Evolutionary conservation across 2,888 invertebrate genomes (phyloP).

Genomic region (Dioctria rufipes): DNA sequence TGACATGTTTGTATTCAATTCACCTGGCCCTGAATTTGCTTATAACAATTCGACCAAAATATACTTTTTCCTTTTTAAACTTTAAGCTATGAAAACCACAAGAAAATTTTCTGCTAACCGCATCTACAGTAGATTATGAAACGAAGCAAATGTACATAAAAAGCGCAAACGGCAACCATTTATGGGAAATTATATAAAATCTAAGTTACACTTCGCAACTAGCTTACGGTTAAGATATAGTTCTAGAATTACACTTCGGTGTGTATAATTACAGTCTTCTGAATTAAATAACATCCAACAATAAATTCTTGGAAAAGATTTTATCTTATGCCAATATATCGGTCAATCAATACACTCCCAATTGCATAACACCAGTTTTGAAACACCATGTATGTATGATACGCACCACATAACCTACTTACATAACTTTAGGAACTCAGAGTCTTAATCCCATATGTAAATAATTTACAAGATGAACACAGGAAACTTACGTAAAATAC

Average conservation of each 20-base stretch:
- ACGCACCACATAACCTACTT: background rate
- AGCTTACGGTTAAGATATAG: too few species aligned
- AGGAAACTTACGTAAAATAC: slow-evolving; percentile 83
- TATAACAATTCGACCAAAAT: too few species aligned
- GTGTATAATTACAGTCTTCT: background rate
- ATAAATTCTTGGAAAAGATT: background rate
- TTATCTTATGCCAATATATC: slow-evolving; percentile 16
- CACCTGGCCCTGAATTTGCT: too few species aligned
- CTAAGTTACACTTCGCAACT: too few species aligned
- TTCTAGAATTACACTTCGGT: background rate
- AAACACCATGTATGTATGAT: slow-evolving; percentile 1
- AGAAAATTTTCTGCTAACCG: too few species aligned
- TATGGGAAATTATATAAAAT: too few species aligned
- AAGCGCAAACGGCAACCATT: background rate
- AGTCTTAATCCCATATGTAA: background rate
- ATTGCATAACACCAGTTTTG: slow-evolving; percentile 31
- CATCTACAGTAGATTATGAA: background rate
- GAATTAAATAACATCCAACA: background rate
- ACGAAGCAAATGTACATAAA: background rate
- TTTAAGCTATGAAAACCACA: too few species aligned
- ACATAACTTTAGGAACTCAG: background rate
- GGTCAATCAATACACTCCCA: slow-evolving; percentile 19
- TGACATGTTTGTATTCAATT: too few species aligned
- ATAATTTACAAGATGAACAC: too few species aligned
- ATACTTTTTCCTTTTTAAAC: too few species aligned